Base-by-base conservation (phyloP, 2,113 vertebrate species). In the Pygoscelis adeliae region DNA sequence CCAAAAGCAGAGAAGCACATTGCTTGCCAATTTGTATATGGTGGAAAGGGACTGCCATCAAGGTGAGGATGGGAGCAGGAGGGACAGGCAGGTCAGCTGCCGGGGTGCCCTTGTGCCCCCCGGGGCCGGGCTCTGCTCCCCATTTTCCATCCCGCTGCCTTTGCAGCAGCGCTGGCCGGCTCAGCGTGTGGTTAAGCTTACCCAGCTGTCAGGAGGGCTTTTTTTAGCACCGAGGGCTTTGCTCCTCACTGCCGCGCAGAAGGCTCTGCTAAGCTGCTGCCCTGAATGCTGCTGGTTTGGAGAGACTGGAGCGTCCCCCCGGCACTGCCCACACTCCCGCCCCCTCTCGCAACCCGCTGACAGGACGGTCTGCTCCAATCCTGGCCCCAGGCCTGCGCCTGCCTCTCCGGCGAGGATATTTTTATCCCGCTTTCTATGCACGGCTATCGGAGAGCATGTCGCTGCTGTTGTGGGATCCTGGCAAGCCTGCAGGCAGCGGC, bases 201-300 rank as follows among this genome's bases (percentile, higher is more conserved):
- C 83, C 94, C 95, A 97, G 96, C 94, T 97, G 95, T 95, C 89
- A 6, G 63, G 40, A 86, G 34, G 79, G 86, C 49, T 97, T 97
- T 97, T 96, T 97, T 96, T 97, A 96, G 96, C 88, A 66, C 71
- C 52, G 76, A 26, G 61, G 8, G 96, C 92, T 96, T 95, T 95
- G 96, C 69, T 49, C 67, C 69, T 89, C 2, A 0, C 67, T 0
- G 2, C 74, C 2, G 13, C 0, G 0, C 83, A 53, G 70, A 92
- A 79, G 63, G 81, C 55, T 84, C 47, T 67, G 73, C 65, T 92
- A 79, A 95, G 84, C 94, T 58, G 81, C 84, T 94, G 94, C 69
- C 69, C 73, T 93, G 77, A 50, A 79, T 81, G 90, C 88, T 78
- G 47, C 82, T 76, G 66, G 49, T 94, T 83, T 93, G 91, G 91